Percentiles rank a stretch among this genome's conserved stretches.
These are phyloP conservation scores for Wasmannia auropunctata DNA, from an alignment of 1,140 invertebrate species.

Conservation along the genomic window DNA sequence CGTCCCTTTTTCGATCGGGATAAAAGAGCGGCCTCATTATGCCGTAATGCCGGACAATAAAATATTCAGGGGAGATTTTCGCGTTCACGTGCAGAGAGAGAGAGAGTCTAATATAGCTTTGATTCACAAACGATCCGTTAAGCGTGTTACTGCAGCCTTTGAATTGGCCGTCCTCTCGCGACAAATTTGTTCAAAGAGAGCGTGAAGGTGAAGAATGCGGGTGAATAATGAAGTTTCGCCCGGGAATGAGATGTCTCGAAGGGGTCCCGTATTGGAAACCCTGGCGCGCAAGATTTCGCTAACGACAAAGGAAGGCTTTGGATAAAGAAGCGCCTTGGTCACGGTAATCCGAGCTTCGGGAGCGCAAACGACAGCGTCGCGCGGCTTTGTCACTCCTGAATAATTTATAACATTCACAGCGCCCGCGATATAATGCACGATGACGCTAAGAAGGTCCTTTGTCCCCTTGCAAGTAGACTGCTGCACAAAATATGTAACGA, in stretches of 20 bases:
- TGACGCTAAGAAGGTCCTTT: neutral
- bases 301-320: constrained; percentile 39
- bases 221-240: constrained; percentile 68
- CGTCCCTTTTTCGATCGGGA: neutral
- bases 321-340: constrained; percentile 17
- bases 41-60: constrained; percentile 19
- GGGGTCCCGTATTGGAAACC: constrained; percentile 64
- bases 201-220: constrained; percentile 57
- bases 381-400: constrained; percentile 23
- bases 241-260: constrained; percentile 36
- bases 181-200: constrained; percentile 50
- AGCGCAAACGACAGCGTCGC: neutral
- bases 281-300: neutral
- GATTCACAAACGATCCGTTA: constrained; percentile 54
- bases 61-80: constrained; percentile 25
- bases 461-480: neutral
- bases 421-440: constrained; percentile 7
- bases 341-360: constrained; percentile 18
- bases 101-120: neutral
- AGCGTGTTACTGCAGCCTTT: constrained; percentile 32
- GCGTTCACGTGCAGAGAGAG: neutral
- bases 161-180: neutral
- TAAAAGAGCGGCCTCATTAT: constrained; percentile 32
- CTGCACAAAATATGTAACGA: neutral
- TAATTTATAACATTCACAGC: constrained; percentile 1